These are phyloP conservation scores for Palythoa caribaeorum DNA, from an alignment of 92 coral and sea anemone species.

Conservation along the genomic window DNA sequence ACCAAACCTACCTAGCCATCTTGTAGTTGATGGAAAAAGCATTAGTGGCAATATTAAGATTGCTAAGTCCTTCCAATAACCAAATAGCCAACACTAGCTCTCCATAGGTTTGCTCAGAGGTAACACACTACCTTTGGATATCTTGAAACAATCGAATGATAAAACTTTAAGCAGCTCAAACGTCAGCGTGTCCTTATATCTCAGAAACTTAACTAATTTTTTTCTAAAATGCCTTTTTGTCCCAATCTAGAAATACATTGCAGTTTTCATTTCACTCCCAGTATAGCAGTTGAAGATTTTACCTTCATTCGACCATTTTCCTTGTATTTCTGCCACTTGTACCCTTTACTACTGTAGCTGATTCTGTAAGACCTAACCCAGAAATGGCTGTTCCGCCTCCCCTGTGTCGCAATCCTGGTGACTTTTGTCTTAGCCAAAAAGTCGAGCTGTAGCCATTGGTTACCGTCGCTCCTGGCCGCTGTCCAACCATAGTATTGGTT, in stretches of 20 bases:
- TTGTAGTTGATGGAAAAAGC: conserved; percentile 41
- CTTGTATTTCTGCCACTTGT: background rate
- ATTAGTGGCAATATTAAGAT: conserved; percentile 15
- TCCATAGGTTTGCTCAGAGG: too few relatives aligned
- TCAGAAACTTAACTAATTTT: too few relatives aligned
- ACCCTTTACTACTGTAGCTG: conserved; percentile 31
- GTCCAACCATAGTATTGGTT: conserved; percentile 35
- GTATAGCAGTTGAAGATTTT: background rate
- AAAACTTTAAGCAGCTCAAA: too few relatives aligned
- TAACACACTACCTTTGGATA: too few relatives aligned
- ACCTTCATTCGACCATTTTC: conserved; percentile 7
- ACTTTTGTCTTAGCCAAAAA: conserved; percentile 16
- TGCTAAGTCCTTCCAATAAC: too few relatives aligned
- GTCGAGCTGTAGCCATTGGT: conserved; percentile 17
- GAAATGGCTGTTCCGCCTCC: conserved; percentile 11
- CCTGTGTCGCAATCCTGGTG: conserved; percentile 11
- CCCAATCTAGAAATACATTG: too few relatives aligned
- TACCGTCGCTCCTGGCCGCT: conserved; percentile 8
- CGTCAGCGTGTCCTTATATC: too few relatives aligned
- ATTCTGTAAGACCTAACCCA: conserved; percentile 16
- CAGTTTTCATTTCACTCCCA: background rate
- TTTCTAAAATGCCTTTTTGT: too few relatives aligned
- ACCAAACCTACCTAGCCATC: conserved; percentile 46
- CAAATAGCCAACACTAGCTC: too few relatives aligned
- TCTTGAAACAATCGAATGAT: too few relatives aligned